Evolutionary conservation across 2,888 invertebrate genomes (phyloP), one percentile per base, ranked within the genome.

Genomic region (Macrosoma leucophasiata): DNA sequence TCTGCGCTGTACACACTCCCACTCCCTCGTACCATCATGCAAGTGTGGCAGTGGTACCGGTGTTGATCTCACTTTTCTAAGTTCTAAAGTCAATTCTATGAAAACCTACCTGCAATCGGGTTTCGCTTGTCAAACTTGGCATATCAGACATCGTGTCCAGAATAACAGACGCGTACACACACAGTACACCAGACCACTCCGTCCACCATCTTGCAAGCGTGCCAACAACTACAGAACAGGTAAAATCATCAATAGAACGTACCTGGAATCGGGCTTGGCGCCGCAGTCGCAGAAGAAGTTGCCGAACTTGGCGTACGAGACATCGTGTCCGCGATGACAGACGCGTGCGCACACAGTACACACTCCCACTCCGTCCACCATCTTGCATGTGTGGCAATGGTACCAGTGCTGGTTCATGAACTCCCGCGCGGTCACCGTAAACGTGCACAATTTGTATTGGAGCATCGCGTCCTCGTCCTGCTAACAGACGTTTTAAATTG

Each of bases 221-320:
- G n/a, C n/a, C n/a, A n/a, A n/a, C n/a, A n/a, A n/a, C n/a, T n/a
- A n/a, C n/a, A n/a, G n/a, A n/a, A n/a, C n/a, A n/a, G n/a, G n/a
- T n/a, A n/a, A n/a, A n/a, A n/a, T n/a, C n/a, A n/a, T n/a, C n/a
- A n/a, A n/a, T n/a, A n/a, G 13, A 17, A 27, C 33, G 43, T 36
- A 84, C 85, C 84, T 84, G 1, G 82, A 82, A 32, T 96, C 96
- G 29, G 96, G 95, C 67, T 97, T 97, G 1, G 97, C 97, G 2
- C 98, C 98, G 66, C 99, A 99, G 72, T 98, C 98, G 63, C 99
- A 99, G 86, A 99, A 99, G 87, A 99, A 99, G 62, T 97, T 97
- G 1, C 98, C 98, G 66, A 94, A 97, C 72, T 99, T 99, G 30
- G 98, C 96, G 65, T 98, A 98, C 3, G 97, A 81, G 1, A 98